These are phyloP conservation scores for Geococcyx californianus DNA, from an alignment of 2,113 vertebrate genomes.

Conservation along the genomic window DNA sequence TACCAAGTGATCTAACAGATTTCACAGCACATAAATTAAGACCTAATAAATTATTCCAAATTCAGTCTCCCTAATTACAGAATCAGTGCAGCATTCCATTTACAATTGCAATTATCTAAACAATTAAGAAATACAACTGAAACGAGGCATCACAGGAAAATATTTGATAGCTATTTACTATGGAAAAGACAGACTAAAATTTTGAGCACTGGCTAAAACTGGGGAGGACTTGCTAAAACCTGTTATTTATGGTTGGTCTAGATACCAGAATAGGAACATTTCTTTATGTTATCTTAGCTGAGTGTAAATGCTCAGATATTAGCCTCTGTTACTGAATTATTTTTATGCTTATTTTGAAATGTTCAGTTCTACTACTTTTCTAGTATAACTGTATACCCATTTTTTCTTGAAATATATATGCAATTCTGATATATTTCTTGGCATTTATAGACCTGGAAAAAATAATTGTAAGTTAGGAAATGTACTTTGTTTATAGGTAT, in stretches of 20 bases:
- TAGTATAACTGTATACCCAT: neutral
- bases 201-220: neutral
- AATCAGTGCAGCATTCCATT: slow-evolving; percentile 68
- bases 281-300: neutral
- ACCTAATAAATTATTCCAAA: slow-evolving; percentile 77
- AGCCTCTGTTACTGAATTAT: neutral
- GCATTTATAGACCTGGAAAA: neutral
- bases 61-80: slow-evolving; percentile 74
- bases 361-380: neutral
- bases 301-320: neutral
- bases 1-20: slow-evolving; percentile 84
- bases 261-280: neutral
- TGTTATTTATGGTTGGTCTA: neutral
- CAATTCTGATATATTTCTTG: neutral
- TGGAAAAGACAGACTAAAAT: neutral
- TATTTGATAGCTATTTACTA: neutral
- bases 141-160: neutral
- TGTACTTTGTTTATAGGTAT: neutral
- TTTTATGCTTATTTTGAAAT: neutral
- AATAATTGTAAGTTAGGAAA: neutral
- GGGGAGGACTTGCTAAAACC: neutral
- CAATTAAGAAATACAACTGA: slow-evolving; percentile 68
- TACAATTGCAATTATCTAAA: slow-evolving; percentile 57
- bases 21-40: slow-evolving; percentile 88
- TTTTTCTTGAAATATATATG: neutral